Evolutionary conservation across 2,888 invertebrate species (phyloP).

Genomic region (Cyaniris semiargus): DNA sequence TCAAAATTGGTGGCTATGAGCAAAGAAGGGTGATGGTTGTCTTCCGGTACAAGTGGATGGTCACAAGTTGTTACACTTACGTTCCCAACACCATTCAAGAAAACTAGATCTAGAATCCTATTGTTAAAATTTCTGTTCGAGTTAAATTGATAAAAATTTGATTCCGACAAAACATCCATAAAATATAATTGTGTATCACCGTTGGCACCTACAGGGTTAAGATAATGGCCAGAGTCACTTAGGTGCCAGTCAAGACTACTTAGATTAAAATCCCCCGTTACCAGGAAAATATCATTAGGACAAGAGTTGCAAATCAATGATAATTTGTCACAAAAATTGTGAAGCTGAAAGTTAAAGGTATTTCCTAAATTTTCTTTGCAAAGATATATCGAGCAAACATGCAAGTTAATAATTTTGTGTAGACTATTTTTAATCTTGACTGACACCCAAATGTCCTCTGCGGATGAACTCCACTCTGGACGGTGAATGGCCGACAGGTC

Average conservation of each 20-base stretch:
- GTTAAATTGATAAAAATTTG: conserved; percentile 34
- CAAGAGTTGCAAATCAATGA: conserved; percentile 28
- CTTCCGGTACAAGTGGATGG: neutral
- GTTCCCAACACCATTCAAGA: conserved; percentile 30
- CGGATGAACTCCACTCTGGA: conserved; percentile 34
- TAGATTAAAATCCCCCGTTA: conserved; percentile 34
- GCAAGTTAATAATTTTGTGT: conserved; percentile 25
- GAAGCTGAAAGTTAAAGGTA: conserved; percentile 17
- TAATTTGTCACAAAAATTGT: conserved; percentile 36
- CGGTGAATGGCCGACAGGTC: neutral
- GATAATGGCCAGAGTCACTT: conserved; percentile 17
- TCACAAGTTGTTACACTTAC: neutral
- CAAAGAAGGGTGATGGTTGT: neutral
- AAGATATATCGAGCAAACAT: conserved; percentile 30
- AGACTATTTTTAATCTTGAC: conserved; percentile 29
- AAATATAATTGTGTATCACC: conserved; percentile 7
- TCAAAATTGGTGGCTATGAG: neutral
- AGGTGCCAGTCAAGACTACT: conserved; percentile 28
- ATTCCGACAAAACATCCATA: conserved; percentile 18
- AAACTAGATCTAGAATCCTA: conserved; percentile 36
- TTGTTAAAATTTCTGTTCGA: conserved; percentile 31
- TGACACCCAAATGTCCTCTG: conserved; percentile 38
- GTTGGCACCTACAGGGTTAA: neutral
- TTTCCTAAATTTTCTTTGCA: conserved; percentile 32
- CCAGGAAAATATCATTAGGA: conserved; percentile 31